Evolutionary conservation across 2,888 invertebrate species (phyloP), one percentile per base, ranked within the genome.

Genomic region (Caenorhabditis zanzibari): DNA sequence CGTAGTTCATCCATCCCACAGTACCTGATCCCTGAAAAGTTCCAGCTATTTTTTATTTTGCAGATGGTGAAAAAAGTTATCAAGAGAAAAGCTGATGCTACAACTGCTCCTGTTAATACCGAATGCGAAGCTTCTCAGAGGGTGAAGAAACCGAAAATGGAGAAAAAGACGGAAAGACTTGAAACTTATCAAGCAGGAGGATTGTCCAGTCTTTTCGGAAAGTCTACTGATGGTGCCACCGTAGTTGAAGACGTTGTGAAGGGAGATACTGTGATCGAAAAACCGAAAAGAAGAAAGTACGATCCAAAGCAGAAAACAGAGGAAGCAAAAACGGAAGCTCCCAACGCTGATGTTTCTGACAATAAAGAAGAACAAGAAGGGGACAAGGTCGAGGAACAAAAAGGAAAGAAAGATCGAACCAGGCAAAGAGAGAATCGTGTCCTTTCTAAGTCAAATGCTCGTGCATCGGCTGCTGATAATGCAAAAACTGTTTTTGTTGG

Each of bases 401-500:
- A 71, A 35, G 56, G 16, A 61, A 73, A 44, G 52, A 58, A 32
- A 19, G 72, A 80, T n/a, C 32, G 76, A 71, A 77, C 77, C n/a
- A 77, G 71, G 22, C 77, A 77, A 56, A 38, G 87, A 68, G 85
- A 86, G 32, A 86, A 87, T 49, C 64, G 85, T 12, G 81, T 71
- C 26, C 82, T 83, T 32, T 28, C 44, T 14, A 83, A 85, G 59
- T 66, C 58, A 5, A 69, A 64, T 56, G 80, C 80, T 52, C 75
- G 81, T 32, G 44, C 59, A 5, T 22, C 54, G 0, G 72, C 71
- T 14, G 84, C 56, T 7, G 86, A 87, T n/a, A 87, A 84, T 19
- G 54, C 47, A 10, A 72, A 73, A 28, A 87, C 87, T 2, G 61
- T 87, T 14, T 87, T 87, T 41, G 82, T 87, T 35, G 87, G 87